Percentiles rank a stretch among this genome's conserved stretches.
Evolutionary conservation across 1,140 invertebrate species (phyloP).

Genomic region (Akabosia matsudoensis): DNA sequence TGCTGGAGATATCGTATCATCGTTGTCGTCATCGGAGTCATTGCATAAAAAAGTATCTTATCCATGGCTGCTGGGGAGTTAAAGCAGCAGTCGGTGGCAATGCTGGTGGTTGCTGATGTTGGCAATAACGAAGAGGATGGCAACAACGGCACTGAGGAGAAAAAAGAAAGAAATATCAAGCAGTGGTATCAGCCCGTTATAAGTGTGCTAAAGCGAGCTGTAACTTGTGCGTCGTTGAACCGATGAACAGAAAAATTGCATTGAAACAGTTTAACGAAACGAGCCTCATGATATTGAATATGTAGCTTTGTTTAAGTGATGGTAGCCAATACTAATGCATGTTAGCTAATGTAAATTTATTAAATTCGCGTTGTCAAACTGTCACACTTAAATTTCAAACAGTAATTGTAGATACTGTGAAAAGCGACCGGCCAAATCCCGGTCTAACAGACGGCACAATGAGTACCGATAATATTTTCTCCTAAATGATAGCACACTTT

Average conservation of each 20-base stretch:
- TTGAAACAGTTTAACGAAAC: too few species aligned
- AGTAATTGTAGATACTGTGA: too few species aligned
- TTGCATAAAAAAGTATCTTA: not conserved
- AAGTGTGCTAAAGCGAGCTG: not conserved
- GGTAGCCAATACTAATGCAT: too few species aligned
- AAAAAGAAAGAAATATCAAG: conserved; percentile 1
- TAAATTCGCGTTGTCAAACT: too few species aligned
- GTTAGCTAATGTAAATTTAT: too few species aligned
- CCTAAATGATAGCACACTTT: not conserved
- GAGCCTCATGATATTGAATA: too few species aligned
- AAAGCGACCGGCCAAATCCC: not conserved
- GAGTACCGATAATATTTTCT: not conserved
- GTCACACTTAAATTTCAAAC: too few species aligned
- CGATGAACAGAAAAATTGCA: too few species aligned
- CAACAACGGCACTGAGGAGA: not conserved
- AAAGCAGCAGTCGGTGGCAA: not conserved
- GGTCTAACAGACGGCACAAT: not conserved
- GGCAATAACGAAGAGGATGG: not conserved
- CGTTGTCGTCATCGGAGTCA: not conserved
- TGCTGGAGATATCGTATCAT: not conserved
- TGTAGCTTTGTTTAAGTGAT: too few species aligned
- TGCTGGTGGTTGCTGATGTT: too few species aligned
- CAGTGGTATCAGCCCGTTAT: not conserved
- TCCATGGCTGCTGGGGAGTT: not conserved
- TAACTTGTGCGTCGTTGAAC: not conserved